Evolutionary conservation across 2,797 vertebrate species (phyloP), one percentile per base, ranked within the genome.

Genomic region (Typhlichthys subterraneus): DNA sequence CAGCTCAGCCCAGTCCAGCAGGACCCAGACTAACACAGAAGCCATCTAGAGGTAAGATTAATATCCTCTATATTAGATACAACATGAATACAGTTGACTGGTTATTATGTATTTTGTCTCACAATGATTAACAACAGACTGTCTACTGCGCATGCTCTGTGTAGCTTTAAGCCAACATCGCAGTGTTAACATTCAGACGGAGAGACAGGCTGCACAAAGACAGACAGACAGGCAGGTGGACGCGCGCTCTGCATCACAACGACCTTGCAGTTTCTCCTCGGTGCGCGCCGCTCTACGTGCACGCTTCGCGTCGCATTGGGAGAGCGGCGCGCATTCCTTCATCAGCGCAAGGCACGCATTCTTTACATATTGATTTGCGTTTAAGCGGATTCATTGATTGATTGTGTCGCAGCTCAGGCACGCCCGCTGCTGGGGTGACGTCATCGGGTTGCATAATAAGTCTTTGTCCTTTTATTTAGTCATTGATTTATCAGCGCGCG

Each of bases 231-330:
- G 33, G 7, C 52, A 11, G 52, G 52, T 53, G 52, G 17, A 17
- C 29, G 19, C 52, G 53, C 33, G 7, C 54, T 53, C 42, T 31
- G 59, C 53, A 53, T 65, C 51, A 57, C 0, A 12, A 57, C 70
- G 76, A 84, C 77, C 77, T 82, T 79, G 80, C 75, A 2, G 65
- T 50, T 23, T 5, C 69, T 73, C 67, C 62, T 64, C 33, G 5
- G 33, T 23, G 19, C 33, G 33, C 33, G 33, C 33, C 7, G 33
- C 33, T 38, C 33, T 7, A 5, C 33, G 7, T 38, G 33, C 33
- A 5, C 8, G 23, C 31, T 14, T 1, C 11, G 38, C 14, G 23
- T 29, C 17, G 53, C 53, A 54, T 54, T 23, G 15, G 9, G 12
- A 33, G 5, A n/a, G 0, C 13, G 12, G 12, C 38, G 23, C 12